Evolutionary conservation across 2,888 invertebrate species (phyloP), one percentile per base, ranked within the genome.

Genomic region (Mechanitis messenoides): DNA sequence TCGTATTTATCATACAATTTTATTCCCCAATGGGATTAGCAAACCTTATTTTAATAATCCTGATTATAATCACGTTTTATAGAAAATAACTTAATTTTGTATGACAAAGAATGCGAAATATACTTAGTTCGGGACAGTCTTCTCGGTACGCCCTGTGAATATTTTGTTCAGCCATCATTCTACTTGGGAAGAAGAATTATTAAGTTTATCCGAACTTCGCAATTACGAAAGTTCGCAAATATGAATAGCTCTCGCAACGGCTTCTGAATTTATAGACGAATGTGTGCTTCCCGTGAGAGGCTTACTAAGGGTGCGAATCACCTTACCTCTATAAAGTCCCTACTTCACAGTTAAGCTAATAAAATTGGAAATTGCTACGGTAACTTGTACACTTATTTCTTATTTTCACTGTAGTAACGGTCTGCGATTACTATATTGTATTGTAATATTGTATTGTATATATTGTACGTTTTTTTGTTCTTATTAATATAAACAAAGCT

Each of bases 101-200:
- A 7, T 31, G 31, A 58, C 47, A 55, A 55, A 62, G 45, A 66
- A 64, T 60, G 35, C n/a, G 47, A 55, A 58, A 53, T 46, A 33
- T 81, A 81, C 79, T 83, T 63, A 66, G 78, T 79, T 81, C 79
- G 83, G 81, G 81, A 79, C 74, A 80, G 79, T 81, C 79, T 74
- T 69, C 70, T 71, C 72, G 77, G 79, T 83, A 88, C 87, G 87
- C 86, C 80, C 83, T 75, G 84, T 87, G 89, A 89, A 90, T 88
- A 90, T 88, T 89, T 85, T 82, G 77, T 78, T 81, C 83, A 86
- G 78, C 86, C 85, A 84, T 85, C 89, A 89, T 86, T 84, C 85
- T 74, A 87, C 87, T 89, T 88, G 83, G 80, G 81, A 89, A 88
- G 89, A 90, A 89, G 90, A 89, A 90, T 90, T 90, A 90, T 89